Base-by-base conservation (phyloP, 2,113 vertebrate species). In the Phalacrocorax brasilianus region DNA sequence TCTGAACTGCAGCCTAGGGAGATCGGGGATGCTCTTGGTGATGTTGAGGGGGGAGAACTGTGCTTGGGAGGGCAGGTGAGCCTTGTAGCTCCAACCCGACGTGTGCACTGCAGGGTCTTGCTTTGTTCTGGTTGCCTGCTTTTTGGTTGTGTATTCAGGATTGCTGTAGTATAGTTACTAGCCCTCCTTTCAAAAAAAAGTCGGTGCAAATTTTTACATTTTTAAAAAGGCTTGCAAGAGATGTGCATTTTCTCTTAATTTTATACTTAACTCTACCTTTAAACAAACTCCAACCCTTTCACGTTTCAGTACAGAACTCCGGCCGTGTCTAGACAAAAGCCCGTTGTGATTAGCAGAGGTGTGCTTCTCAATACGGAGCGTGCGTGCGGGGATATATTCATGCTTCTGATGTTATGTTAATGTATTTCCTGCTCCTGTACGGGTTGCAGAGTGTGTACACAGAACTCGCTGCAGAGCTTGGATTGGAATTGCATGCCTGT, bases 51-150 rank as follows among this genome's bases (percentile, higher is more conserved):
- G 74, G 49, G 18, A 58, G 28, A 74, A 65, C 5, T 13, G 28
- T 7, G 14, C 23, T 28, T 21, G 26, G 65, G 62, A 82, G 78
- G 45, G 58, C 53, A 44, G 71, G 49, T 45, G 50, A 80, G 21
- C 32, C 75, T 82, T 0, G 0, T 9, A 5, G 2, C 5, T 70
- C 33, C 44, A 30, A 1, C 8, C 35, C 1, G 1, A 17, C 0
- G 1, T 0, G 0, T 66, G 26, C 0, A 5, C 47, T 78, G 59
- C 44, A n/a, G 32, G 35, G n/a, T 85, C 81, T n/a, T 67, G 49
- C 65, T 81, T 92, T 91, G 91, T 86, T 81, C 75, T 71, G 47
- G 4, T 66, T 59, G 61, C 14, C n/a, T 94, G 62, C 33, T 73
- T n/a, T 83, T 73, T 59, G 40, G 14, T 21, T 66, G 32, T 74